Evolutionary conservation across 2,797 vertebrate species (phyloP).

Genomic region (Galagoides demidoff): DNA sequence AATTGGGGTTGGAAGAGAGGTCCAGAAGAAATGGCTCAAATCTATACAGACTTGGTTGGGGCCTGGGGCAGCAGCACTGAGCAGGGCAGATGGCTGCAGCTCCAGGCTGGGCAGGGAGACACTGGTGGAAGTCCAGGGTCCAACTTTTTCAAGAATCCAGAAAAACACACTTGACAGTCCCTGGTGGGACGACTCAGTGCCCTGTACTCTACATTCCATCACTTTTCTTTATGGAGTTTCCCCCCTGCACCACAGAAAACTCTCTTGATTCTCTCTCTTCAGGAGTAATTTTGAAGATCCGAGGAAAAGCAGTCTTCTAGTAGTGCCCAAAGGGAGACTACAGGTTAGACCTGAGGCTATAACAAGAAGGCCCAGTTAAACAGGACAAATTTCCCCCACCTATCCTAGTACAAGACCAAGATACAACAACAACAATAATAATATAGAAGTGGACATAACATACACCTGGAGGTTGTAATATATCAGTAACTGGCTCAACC

Average conservation of each 20-base stretch:
- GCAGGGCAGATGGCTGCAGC: not conserved
- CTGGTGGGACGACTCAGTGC: not conserved
- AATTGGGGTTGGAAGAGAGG: not conserved
- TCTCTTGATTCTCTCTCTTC: not conserved
- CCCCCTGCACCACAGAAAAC: not conserved
- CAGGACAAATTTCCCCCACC: not conserved
- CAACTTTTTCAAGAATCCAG: slow-evolving; percentile 30
- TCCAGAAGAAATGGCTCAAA: not conserved
- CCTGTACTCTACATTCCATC: not conserved
- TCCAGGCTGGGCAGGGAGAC: not conserved
- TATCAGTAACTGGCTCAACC: not conserved
- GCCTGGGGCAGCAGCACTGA: not conserved
- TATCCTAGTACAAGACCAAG: not conserved
- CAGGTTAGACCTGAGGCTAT: not conserved
- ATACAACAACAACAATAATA: not conserved
- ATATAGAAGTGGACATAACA: not conserved
- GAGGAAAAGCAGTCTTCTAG: not conserved
- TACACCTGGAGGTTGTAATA: not conserved
- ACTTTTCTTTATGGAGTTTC: not conserved
- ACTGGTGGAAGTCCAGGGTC: not conserved
- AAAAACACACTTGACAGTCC: not conserved
- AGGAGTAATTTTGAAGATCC: not conserved
- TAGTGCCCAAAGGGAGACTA: not conserved
- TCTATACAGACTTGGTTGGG: not conserved
- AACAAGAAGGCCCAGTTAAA: slow-evolving; percentile 23